Evolutionary conservation across 1,140 invertebrate species (phyloP), one percentile per base, ranked within the genome.

Genomic region (Leptinotarsa defecta): DNA sequence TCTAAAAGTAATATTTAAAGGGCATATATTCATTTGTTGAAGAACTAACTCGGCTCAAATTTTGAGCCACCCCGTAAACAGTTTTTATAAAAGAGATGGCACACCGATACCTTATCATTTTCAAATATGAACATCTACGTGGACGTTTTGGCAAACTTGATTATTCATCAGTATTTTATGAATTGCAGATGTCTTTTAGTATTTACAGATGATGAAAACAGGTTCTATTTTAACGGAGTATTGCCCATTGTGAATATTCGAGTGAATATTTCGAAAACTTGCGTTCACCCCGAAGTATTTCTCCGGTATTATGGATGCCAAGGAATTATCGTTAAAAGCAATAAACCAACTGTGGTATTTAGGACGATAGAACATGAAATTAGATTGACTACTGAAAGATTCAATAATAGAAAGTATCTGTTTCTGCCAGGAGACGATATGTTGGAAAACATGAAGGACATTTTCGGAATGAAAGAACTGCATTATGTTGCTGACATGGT

Each of bases 261-360:
- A 4, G n/a, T 57, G n/a, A 70, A 71, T 61, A 43, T 43, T 43
- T 3, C n/a, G 8, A 57, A 63, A 74, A 71, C 22, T 61, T 57
- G 34, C 61, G 71, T 80, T 5, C 17, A 75, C 62, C 34, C 57
- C 1, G n/a, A 73, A 43, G 20, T 78, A 68, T 63, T 77, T 62
- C 81, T 82, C 63, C 69, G 78, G 68, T 71, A 77, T 68, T 69
- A 67, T 67, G 80, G 82, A n/a, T 83, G 82, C 75, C 77, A 82
- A 75, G 78, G 75, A 52, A 74, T 83, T 49, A 68, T 83, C 13
- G 67, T 83, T 3, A 67, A 78, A 15, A 43, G 68, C 43, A 43
- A 74, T 13, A 65, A 77, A 13, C 76, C 79, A 6, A 61, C 61
- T 20, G 13, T 17, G 3, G 43, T 75, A n/a, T 77, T 83, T 52